phyloP scores from a whole-genome alignment of 2,797 vertebrate species.

The Xyrichtys novacula region DNA sequence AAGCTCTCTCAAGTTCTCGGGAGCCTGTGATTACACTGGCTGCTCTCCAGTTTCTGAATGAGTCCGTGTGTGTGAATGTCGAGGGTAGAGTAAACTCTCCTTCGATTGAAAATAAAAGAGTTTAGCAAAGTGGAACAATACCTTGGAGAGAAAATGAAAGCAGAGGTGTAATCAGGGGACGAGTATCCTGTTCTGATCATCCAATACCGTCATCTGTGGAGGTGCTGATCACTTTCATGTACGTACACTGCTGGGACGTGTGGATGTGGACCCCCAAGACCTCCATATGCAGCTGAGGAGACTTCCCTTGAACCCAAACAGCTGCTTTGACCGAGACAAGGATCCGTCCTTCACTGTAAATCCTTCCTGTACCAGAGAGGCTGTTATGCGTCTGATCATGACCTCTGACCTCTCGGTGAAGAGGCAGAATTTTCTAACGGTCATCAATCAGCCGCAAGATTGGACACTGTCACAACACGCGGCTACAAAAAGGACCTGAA shows the following conservation, averaged over 20 bases:
- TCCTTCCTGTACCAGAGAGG: not conserved
- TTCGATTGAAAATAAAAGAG: conserved; percentile 17
- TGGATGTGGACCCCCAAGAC: too few species aligned
- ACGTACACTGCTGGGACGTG: not conserved
- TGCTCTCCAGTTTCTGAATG: conserved; percentile 31
- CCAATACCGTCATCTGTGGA: too few species aligned
- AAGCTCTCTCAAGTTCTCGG: not conserved
- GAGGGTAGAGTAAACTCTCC: conserved; percentile 31
- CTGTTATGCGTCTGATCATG: conserved; percentile 22
- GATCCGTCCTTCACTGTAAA: conserved; percentile 27
- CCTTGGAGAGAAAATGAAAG: conserved; percentile 17
- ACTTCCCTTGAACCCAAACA: conserved; percentile 4
- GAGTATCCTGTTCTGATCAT: not conserved
- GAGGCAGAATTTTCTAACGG: conserved; percentile 10
- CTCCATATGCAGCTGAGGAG: too few species aligned
- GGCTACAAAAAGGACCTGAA: not conserved
- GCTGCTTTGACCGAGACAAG: conserved; percentile 23
- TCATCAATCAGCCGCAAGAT: conserved; percentile 14
- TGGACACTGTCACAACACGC: conserved; percentile 3
- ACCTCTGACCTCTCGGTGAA: conserved; percentile 18
- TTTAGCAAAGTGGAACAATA: conserved; percentile 21
- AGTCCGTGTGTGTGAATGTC: conserved; percentile 33
- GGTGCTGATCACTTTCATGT: too few species aligned
- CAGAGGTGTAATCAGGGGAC: conserved; percentile 15
- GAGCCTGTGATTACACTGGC: conserved; percentile 23